Base-by-base conservation (phyloP, 2,113 vertebrate species). In the Chloroceryle aenea region DNA sequence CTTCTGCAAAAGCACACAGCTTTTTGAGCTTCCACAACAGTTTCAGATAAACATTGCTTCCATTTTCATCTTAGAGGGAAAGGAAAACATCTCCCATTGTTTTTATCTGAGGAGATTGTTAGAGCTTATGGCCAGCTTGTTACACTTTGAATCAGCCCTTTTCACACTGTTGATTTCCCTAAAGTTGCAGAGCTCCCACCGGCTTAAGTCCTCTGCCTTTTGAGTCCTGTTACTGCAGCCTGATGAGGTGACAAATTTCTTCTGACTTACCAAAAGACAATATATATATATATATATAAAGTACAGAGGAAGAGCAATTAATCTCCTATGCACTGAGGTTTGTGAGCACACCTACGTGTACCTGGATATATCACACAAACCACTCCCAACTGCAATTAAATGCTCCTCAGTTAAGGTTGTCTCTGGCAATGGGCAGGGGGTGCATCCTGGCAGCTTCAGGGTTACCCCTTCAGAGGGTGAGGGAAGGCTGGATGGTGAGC, bases 291-390 rank as follows among this genome's bases (percentile, higher is more conserved):
- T 30, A 59, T 9, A 5, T 3, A 45, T 11, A 8, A 59, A 40
- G 2, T 0, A 1, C 9, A 53, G 13, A 13, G 16, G 11, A 62
- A 47, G 14, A 11, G 9, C 21, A 62, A 27, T 42, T n/a, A 2
- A 71, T 52, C 23, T 21, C 18, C 25, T 6, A 38, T 3, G 5
- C 36, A 73, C 7, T 30, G 23, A 27, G 5, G 20, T 18, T 79
- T 20, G 73, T 15, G 27, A 73, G 16, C 17, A 3, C 7, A 5
- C 14, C 43, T 19, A 14, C 36, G 10, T 4, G 4, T 12, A 11
- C n/a, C 58, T 48, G 21, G 7, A 7, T 9, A 4, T 5, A 18
- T n/a, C 4, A 38, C 16, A 38, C 19, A 6, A n/a, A 4, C 42
- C 32, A 1, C 30, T 43, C 42, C 30, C 20, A 30, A 25, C 0